These are phyloP conservation scores for Netelia melanura DNA, from an alignment of 2,888 invertebrate species.

Conservation along the genomic window DNA sequence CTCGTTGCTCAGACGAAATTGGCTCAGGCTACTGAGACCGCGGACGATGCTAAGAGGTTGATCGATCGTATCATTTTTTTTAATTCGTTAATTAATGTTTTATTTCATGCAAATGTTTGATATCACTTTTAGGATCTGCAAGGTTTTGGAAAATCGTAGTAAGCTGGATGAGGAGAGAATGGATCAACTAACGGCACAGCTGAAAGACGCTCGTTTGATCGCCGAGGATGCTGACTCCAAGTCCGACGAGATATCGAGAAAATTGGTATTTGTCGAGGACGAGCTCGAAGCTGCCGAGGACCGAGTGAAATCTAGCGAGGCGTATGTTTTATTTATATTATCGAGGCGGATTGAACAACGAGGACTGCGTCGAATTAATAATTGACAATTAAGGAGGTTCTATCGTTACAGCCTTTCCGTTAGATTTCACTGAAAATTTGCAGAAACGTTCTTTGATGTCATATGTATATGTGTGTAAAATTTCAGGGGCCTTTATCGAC, in stretches of 20 bases:
- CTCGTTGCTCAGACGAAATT: conserved; percentile 78
- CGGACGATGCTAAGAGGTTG: conserved; percentile 81
- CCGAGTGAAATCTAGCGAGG: conserved; percentile 88
- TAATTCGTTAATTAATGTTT: conserved; percentile 2
- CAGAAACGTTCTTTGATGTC: no score
- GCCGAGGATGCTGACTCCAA: conserved; percentile 90
- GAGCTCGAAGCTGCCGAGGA: conserved; percentile 90
- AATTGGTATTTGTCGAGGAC: conserved; percentile 89
- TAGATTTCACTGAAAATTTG: no score
- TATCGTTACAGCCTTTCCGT: no score
- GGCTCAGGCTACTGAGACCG: conserved; percentile 79
- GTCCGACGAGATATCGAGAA: conserved; percentile 90
- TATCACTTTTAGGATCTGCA: conserved; percentile 86
- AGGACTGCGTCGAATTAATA: background rate
- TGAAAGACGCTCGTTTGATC: conserved; percentile 89
- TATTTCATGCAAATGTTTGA: background rate
- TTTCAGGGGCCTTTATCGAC: no score
- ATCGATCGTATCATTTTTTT: conserved; percentile 10
- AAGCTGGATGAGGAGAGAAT: conserved; percentile 89
- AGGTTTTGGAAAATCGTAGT: conserved; percentile 89
- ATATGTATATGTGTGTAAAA: no score
- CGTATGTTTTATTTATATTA: conserved; percentile 79
- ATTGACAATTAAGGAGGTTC: background rate
- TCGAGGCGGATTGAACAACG: background rate
- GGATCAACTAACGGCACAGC: conserved; percentile 87